Percentiles rank a stretch among this genome's conserved stretches.
phyloP scores from a whole-genome alignment of 2,888 invertebrate species.

The Rhingia campestris region DNA sequence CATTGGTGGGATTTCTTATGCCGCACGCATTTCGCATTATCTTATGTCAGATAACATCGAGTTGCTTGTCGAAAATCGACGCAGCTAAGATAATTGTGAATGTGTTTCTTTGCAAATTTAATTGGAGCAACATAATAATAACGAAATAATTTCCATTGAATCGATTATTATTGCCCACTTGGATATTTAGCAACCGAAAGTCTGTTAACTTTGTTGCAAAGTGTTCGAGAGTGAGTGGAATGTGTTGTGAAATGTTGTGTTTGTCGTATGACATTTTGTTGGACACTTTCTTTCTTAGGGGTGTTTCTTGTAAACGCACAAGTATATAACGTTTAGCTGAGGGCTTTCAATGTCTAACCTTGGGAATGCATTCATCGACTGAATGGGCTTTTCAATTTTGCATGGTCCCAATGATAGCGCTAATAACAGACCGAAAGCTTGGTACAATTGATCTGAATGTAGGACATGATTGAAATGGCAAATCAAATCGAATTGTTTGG shows the following conservation, averaged over 20 bases:
- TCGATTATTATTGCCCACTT: neutral
- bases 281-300: slow-evolving; percentile 4
- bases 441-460: slow-evolving; percentile 40
- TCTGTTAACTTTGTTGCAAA: slow-evolving; percentile 25
- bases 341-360: slow-evolving; percentile 48
- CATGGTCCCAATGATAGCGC: slow-evolving; percentile 25
- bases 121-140: slow-evolving; percentile 10
- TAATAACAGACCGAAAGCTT: neutral
- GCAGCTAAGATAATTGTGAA: slow-evolving; percentile 6
- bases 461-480: slow-evolving; percentile 37
- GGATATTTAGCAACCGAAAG: slow-evolving; percentile 6
- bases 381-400: slow-evolving; percentile 20
- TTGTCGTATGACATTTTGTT: neutral
- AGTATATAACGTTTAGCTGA: slow-evolving; percentile 30
- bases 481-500: slow-evolving; percentile 54
- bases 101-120: slow-evolving; percentile 17
- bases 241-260: slow-evolving; percentile 4
- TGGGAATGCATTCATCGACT: slow-evolving; percentile 38
- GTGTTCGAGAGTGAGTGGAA: slow-evolving; percentile 25
- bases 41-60: neutral
- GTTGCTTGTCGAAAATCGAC: neutral
- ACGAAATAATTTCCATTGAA: slow-evolving; percentile 4
- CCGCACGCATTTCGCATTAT: neutral
- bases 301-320: neutral
- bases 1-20: neutral